phyloP scores from a whole-genome alignment of 2,888 invertebrate species.

The Heliconius ethilla region DNA sequence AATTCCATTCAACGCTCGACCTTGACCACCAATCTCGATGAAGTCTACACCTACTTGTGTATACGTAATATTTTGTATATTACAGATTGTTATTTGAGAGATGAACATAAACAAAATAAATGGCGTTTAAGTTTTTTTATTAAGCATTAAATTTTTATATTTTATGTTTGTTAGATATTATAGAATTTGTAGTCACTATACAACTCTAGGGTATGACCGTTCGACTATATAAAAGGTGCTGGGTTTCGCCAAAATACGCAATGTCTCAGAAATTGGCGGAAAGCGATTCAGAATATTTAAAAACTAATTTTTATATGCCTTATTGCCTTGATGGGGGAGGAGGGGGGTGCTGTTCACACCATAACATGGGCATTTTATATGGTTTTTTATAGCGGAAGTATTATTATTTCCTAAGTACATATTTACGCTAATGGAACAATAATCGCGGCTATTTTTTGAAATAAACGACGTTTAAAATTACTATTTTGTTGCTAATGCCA shows the following conservation, averaged over 20 bases:
- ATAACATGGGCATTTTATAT: not conserved
- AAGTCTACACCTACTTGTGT: not conserved
- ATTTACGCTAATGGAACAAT: constrained; percentile 28
- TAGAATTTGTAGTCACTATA: no score
- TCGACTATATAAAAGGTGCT: no score
- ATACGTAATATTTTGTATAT: not conserved
- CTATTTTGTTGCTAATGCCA: constrained; percentile 21
- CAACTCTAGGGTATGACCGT: no score
- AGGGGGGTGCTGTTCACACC: not conserved
- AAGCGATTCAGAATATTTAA: no score
- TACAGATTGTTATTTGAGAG: no score
- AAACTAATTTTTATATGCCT: no score
- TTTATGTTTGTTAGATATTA: not conserved
- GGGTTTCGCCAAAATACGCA: no score
- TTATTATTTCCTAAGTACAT: constrained; percentile 9
- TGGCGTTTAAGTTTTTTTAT: not conserved
- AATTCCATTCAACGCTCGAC: constrained; percentile 20
- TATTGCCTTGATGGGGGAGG: no score
- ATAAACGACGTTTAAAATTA: constrained; percentile 15
- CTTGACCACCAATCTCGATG: constrained; percentile 29
- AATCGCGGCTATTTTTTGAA: constrained; percentile 19
- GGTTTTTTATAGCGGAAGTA: constrained; percentile 1
- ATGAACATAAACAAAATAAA: not conserved
- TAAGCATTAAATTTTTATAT: not conserved
- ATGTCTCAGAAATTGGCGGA: no score